A percentile compares a stretch with the other conserved stretches of the same genome.
Evolutionary conservation across 64 coral and sea anemone species (phyloP).

Genomic region (Exaiptasia diaphana): DNA sequence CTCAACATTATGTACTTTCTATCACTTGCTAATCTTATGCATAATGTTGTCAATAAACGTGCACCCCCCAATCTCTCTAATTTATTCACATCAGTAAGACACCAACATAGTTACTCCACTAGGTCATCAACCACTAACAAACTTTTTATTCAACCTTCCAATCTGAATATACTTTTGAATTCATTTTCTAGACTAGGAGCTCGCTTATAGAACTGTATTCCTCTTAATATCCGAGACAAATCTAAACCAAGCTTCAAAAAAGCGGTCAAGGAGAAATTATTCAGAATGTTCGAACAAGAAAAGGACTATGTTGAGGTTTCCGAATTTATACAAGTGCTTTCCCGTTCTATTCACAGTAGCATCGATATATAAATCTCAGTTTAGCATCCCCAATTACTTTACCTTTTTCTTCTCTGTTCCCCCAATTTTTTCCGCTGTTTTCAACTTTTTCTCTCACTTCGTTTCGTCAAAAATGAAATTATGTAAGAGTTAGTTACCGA

Average conservation of each 20-base stretch:
- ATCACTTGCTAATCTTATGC: constrained; percentile 37
- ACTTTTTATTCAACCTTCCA: neutral
- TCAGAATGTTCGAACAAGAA: neutral
- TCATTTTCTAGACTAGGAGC: constrained; percentile 6
- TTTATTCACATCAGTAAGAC: constrained; percentile 11
- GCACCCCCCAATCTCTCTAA: constrained; percentile 18
- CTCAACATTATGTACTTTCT: constrained; percentile 41
- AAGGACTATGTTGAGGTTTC: neutral
- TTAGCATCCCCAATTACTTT: too few relatives aligned
- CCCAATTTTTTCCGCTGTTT: too few relatives aligned
- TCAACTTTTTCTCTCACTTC: too few relatives aligned
- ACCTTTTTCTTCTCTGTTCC: too few relatives aligned
- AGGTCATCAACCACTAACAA: constrained; percentile 24
- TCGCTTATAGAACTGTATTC: constrained; percentile 1
- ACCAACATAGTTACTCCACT: constrained; percentile 28
- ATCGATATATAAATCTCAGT: too few relatives aligned
- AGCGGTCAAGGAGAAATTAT: neutral
- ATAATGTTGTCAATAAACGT: constrained; percentile 47
- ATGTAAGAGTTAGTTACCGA: too few relatives aligned
- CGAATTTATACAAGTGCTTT: neutral
- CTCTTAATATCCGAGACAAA: constrained; percentile 18
- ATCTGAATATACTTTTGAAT: constrained; percentile 1
- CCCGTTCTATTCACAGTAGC: too few relatives aligned
- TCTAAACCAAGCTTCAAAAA: constrained; percentile 36
- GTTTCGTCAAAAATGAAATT: too few relatives aligned